Evolutionary conservation across 2,888 invertebrate genomes (phyloP), one percentile per base, ranked within the genome.

Genomic region (Spisula solida): DNA sequence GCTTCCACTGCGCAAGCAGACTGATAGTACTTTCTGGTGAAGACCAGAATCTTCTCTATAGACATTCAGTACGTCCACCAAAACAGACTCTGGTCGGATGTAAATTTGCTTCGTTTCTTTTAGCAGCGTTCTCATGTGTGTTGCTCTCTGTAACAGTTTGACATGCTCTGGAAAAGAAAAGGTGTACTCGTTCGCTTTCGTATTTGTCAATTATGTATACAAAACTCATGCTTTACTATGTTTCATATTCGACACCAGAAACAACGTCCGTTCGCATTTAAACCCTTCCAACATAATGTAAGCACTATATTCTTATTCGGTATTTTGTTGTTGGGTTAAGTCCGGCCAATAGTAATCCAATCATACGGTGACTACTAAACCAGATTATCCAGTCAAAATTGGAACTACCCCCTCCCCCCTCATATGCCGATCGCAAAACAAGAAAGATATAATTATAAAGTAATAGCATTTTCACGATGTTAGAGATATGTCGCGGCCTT

Each of bases 1-100:
- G 34, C 47, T 55, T 29, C 89, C 83, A 0, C 55, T 48, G 75
- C 90, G 90, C 70, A 90, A 89, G 60, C 88, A 88, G 47, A 90
- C 47, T 14, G 88, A 79, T 51, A 92, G 47, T 60, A 70, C 84
- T 60, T 92, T 89, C 10, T 84, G 79, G 20, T 88, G 88, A 18
- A 92, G 82, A 6, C 51, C 51, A 29, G 16, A 18, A 51, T 92
- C 82, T 41, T 70, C 81, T 55, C 92, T 66, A 55, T 92, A 92
- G 14, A 88, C 88, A 48, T 90, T 81, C 5, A 92, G 29, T 56
- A 89, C 48, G 60, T 92, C 92, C 1, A 31, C 85, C 16, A 90
- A 82, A 29, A 92, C 34, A 20, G 82, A 82, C 18, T 92, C 90
- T 25, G 89, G 89, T 48, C 86, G 83, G 10, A 92, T 78, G 25